Base-by-base conservation (phyloP, 2,797 vertebrate genomes). In the Scolopax rusticola region DNA sequence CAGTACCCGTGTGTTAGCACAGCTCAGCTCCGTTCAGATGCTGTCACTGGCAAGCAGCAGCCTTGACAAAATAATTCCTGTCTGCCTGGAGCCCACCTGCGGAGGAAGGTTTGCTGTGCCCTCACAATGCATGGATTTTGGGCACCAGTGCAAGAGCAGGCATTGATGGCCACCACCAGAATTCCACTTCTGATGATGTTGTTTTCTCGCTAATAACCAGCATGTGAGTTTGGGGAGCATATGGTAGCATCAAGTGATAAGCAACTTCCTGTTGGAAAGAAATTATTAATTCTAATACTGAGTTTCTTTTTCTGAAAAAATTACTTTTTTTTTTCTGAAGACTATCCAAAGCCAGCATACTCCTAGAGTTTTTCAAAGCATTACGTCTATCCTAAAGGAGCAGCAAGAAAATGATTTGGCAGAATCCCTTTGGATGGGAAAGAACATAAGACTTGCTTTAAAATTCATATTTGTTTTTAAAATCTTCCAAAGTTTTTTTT, bases 131-230 rank as follows among this genome's bases (percentile, higher is more conserved):
- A 12, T 14, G 43, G 32, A 32, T 41, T 77, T 60, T 41, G 70
- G 57, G 41, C 56, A 70, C 28, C 68, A 33, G n/a, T 8, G 59
- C 33, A 84, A 12, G 15, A 75, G 36, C 56, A 67, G 43, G 28
- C 41, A 8, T 53, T 47, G 60, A 9, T 30, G 9, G 11, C 25
- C 33, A 12, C 21, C 30, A 21, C 30, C 15, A 47, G 63, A 73
- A 59, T 7, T 50, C 5, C 1, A 9, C 36, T 25, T 70, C 27
- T 75, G 50, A 8, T 16, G 1, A 24, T 1, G 0, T 33, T 70
- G 6, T 77, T 59, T 43, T 64, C 38, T 89, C 23, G 14, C 48
- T 53, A 25, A 53, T 57, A 75, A 48, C 17, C 5, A n/a, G 4
- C 7, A 0, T 8, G 20, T 69, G 41, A 3, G 5, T 64, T 24